A percentile compares a stretch with the other conserved stretches of the same genome.
Conservation (phyloP, 2,888 invertebrate species). For the Phyllotreta striolata region DNA sequence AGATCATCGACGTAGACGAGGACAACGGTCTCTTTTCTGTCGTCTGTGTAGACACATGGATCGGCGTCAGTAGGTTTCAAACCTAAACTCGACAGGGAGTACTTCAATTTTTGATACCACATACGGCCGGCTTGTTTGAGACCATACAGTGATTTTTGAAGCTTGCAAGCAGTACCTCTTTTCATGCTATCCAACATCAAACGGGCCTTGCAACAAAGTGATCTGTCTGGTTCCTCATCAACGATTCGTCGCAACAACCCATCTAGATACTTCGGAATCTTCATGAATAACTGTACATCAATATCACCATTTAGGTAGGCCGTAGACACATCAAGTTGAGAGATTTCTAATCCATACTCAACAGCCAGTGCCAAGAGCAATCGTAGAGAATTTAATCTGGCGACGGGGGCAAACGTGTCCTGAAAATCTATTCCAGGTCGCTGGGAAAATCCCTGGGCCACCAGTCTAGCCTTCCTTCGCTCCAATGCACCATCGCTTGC, state of each 20-base stretch:
- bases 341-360: constrained; percentile 31
- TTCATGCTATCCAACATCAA: background rate
- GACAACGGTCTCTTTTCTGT: background rate
- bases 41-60: background rate
- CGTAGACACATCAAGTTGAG: constrained; percentile 38
- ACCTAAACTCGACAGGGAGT: background rate
- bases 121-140: background rate
- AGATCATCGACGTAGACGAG: background rate
- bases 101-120: background rate
- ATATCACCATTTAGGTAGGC: constrained; percentile 41
- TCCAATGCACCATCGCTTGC: background rate
- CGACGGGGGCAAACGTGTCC: constrained; percentile 48
- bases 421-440: constrained; percentile 44
- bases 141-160: background rate
- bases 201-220: too few species aligned
- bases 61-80: background rate
- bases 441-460: constrained; percentile 42
- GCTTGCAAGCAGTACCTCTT: background rate
- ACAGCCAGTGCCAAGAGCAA: constrained; percentile 42
- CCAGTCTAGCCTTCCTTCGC: constrained; percentile 28
- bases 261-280: background rate
- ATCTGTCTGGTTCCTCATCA: too few species aligned
- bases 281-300: constrained; percentile 26
- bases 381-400: constrained; percentile 42
- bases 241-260: too few species aligned